Evolutionary conservation across 2,797 vertebrate species (phyloP).

Genomic region (Centropyge bicolor): DNA sequence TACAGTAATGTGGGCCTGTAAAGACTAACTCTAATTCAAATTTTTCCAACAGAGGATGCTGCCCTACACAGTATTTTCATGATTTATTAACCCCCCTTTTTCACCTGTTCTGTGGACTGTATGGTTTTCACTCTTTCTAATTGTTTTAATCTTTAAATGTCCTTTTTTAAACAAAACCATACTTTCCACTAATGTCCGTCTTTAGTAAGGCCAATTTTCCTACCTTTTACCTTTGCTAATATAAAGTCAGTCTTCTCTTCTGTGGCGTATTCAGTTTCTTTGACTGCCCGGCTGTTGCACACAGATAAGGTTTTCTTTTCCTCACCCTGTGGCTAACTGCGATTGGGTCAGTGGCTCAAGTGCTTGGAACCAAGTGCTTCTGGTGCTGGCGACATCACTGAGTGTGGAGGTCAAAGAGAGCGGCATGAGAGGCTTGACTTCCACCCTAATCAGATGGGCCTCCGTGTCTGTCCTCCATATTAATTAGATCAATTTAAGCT

Average conservation of each 20-base stretch:
- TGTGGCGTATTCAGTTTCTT: slow-evolving; percentile 2
- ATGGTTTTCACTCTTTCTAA: background rate
- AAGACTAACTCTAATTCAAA: background rate
- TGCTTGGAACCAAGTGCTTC: slow-evolving; percentile 86
- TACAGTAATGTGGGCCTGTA: background rate
- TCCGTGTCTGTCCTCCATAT: slow-evolving; percentile 48
- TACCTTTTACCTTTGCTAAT: background rate
- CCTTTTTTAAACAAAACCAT: background rate
- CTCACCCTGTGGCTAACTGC: slow-evolving; percentile 83
- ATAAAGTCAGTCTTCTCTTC: background rate
- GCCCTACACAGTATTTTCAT: too few relatives aligned
- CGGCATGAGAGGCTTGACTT: slow-evolving; percentile 56
- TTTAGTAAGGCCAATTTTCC: background rate
- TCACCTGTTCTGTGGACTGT: background rate
- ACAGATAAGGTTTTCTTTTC: slow-evolving; percentile 86
- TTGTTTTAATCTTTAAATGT: background rate
- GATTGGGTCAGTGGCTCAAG: slow-evolving; percentile 65
- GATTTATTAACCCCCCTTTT: background rate
- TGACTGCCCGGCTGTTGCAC: slow-evolving; percentile 83
- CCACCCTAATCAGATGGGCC: slow-evolving; percentile 63
- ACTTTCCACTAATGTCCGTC: background rate
- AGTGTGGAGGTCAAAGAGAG: slow-evolving; percentile 85
- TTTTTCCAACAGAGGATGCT: background rate
- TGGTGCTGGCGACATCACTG: slow-evolving; percentile 85
- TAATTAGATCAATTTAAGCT: slow-evolving; percentile 69